Percentiles rank a stretch among this genome's conserved stretches.
Conservation (phyloP, 2,797 vertebrate genomes). For the Falco peregrinus region DNA sequence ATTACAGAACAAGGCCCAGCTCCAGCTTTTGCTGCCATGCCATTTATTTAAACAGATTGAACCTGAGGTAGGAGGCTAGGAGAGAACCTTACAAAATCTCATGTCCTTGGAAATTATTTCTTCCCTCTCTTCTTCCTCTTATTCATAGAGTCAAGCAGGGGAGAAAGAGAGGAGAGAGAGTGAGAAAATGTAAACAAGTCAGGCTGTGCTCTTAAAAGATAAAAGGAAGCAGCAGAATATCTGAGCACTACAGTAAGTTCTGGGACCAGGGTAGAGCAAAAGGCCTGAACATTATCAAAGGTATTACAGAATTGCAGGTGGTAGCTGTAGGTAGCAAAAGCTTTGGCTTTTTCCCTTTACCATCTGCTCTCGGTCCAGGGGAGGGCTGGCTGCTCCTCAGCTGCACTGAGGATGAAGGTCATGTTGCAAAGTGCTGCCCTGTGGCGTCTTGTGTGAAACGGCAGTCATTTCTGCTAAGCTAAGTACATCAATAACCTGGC, state of each 20-base stretch:
- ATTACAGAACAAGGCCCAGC: background rate
- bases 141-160: background rate
- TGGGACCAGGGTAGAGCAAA: background rate
- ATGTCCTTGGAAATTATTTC: background rate
- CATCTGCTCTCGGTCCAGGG: background rate
- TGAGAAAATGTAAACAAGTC: background rate
- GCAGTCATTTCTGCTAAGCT: background rate
- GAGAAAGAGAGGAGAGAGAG: background rate
- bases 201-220: background rate
- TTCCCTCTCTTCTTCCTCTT: background rate
- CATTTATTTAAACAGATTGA: constrained; percentile 18
- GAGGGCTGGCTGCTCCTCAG: background rate
- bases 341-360: background rate
- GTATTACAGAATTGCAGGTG: background rate
- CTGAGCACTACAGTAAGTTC: background rate
- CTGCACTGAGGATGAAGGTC: background rate
- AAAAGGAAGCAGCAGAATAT: background rate
- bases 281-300: background rate
- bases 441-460: background rate
- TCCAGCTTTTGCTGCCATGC: background rate
- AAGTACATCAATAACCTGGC: background rate
- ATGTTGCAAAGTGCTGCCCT: background rate
- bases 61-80: background rate
- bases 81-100: background rate
- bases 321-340: background rate